Percentiles rank a stretch among this genome's conserved stretches.
phyloP scores from a whole-genome alignment of 1,140 invertebrate species.

The Drosophila equinoxialis region DNA sequence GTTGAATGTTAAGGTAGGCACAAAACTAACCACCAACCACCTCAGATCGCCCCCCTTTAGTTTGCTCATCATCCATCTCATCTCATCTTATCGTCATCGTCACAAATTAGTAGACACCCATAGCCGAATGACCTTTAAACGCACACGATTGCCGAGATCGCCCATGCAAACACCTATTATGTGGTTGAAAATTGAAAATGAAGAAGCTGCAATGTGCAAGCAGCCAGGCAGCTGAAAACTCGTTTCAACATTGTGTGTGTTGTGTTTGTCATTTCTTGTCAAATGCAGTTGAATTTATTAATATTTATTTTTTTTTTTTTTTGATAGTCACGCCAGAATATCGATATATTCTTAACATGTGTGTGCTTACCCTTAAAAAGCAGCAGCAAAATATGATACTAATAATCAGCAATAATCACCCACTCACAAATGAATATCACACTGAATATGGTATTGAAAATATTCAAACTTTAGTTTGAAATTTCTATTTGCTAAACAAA shows the following conservation, averaged over 20 bases:
- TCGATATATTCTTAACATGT: neutral
- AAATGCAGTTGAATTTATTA: conserved; percentile 57
- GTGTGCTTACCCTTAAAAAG: conserved; percentile 1
- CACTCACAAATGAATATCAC: neutral
- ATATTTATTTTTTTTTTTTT: conserved; percentile 9
- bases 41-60: conserved; percentile 6
- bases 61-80: no score
- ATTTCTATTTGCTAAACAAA: neutral
- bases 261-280: conserved; percentile 29
- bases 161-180: conserved; percentile 9
- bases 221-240: conserved; percentile 28
- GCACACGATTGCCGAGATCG: conserved; percentile 38
- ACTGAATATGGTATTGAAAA: conserved; percentile 13
- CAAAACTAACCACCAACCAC: conserved; percentile 19
- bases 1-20: conserved; percentile 81
- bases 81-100: conserved; percentile 18
- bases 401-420: conserved; percentile 42
- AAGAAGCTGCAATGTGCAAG: conserved; percentile 17
- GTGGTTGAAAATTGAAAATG: conserved; percentile 6
- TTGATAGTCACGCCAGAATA: conserved; percentile 31
- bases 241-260: conserved; percentile 46
- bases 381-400: conserved; percentile 29
- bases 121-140: conserved; percentile 78
- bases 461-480: neutral
- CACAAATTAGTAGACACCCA: conserved; percentile 34